phyloP scores from a whole-genome alignment of 23 tunicate genomes.

The Trididemnum clinides region DNA sequence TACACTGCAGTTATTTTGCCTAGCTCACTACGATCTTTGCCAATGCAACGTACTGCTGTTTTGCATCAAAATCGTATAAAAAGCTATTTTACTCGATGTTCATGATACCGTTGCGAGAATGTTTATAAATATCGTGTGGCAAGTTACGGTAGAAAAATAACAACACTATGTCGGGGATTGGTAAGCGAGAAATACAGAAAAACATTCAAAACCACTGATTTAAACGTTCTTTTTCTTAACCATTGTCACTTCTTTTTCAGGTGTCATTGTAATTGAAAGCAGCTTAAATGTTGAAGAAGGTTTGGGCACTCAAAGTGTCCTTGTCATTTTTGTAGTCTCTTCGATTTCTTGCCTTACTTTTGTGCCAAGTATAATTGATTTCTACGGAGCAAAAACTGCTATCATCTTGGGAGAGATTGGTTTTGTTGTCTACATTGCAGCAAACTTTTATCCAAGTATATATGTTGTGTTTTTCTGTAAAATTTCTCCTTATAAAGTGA shows the following conservation, averaged over 20 bases:
- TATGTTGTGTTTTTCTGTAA: background rate
- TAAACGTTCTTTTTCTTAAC: background rate
- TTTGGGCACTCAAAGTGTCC: conserved; percentile 34
- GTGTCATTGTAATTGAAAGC: conserved; percentile 47
- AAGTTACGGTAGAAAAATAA: no score
- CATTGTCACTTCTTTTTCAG: no score
- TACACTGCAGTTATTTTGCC: no score
- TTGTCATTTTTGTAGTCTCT: conserved; percentile 34
- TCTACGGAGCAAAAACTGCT: conserved; percentile 47
- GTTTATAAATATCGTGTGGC: no score
- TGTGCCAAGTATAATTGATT: conserved; percentile 49
- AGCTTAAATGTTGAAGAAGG: conserved; percentile 73
- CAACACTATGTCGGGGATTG: no score
- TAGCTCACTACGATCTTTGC: no score
- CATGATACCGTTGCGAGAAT: no score
- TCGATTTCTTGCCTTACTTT: conserved; percentile 25
- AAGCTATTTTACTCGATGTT: no score
- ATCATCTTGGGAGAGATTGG: conserved; percentile 58
- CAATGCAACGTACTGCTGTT: no score
- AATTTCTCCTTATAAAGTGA: background rate
- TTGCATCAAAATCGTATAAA: no score
- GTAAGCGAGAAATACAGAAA: no score
- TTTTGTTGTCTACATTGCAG: conserved; percentile 29
- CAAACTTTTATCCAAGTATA: conserved; percentile 73
- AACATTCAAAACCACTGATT: no score